A percentile compares a stretch with the other conserved stretches of the same genome.
phyloP scores from a whole-genome alignment of 2,888 invertebrate species.

The Drosophila prolongata region DNA sequence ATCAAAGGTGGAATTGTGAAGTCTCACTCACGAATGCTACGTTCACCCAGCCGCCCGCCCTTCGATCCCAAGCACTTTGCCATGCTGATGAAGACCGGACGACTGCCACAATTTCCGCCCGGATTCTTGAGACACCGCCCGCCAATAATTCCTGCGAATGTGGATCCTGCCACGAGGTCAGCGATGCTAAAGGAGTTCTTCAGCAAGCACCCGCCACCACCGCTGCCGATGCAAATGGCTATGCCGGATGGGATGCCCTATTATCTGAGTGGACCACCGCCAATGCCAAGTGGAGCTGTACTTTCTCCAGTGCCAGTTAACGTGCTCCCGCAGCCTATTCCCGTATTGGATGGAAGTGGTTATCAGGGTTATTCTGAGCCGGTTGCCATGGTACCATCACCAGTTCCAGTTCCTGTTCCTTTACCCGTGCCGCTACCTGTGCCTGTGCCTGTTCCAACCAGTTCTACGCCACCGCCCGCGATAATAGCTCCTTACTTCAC shows the following conservation, averaged over 20 bases:
- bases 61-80: constrained; percentile 79
- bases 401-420: constrained; percentile 28
- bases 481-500: constrained; percentile 49
- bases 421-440: constrained; percentile 43
- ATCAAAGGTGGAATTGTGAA: constrained; percentile 78
- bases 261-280: constrained; percentile 78
- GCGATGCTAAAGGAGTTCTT: constrained; percentile 63
- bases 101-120: constrained; percentile 47
- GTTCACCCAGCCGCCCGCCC: constrained; percentile 74
- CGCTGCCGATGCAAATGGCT: constrained; percentile 18
- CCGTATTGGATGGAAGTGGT: constrained; percentile 56
- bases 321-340: constrained; percentile 52
- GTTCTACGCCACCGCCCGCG: constrained; percentile 39
- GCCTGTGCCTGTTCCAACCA: constrained; percentile 25
- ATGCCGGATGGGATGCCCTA: constrained; percentile 52
- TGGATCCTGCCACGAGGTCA: constrained; percentile 52
- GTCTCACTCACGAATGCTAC: constrained; percentile 75
- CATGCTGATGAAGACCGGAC: constrained; percentile 56
- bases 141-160: constrained; percentile 64
- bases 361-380: constrained; percentile 53
- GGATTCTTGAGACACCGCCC: constrained; percentile 58
- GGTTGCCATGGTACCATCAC: constrained; percentile 18
- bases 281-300: constrained; percentile 32
- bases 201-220: constrained; percentile 60
- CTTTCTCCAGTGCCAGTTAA: constrained; percentile 43